Conservation (phyloP, 2,888 invertebrate genomes). For the Phrixothrix hirtus region DNA sequence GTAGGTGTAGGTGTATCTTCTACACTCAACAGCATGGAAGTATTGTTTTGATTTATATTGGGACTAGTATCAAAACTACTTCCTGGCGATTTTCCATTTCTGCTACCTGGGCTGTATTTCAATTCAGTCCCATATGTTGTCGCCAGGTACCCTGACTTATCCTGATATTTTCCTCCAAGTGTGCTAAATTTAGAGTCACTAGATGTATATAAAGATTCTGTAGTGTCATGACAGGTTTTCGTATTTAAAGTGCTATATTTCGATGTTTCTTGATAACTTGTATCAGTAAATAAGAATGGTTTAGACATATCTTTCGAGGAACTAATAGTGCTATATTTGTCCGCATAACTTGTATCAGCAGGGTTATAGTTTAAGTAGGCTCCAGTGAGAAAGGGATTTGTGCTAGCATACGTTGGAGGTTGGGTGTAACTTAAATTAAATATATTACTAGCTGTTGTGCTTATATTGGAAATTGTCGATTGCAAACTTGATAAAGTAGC, state of each 20-base stretch:
- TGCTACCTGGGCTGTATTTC: slow-evolving; percentile 45
- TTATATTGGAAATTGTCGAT: slow-evolving; percentile 50
- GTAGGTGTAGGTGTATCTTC: slow-evolving; percentile 63
- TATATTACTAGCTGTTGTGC: slow-evolving; percentile 46
- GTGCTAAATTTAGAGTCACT: slow-evolving; percentile 43
- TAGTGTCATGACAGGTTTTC: slow-evolving; percentile 40
- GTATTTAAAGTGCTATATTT: slow-evolving; percentile 45
- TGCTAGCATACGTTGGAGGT: slow-evolving; percentile 57
- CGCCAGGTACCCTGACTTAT: slow-evolving; percentile 46
- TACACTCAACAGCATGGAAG: slow-evolving; percentile 44
- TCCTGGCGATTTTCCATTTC: slow-evolving; percentile 34
- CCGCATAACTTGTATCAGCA: slow-evolving; percentile 40
- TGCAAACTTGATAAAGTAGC: slow-evolving; percentile 50
- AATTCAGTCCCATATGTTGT: slow-evolving; percentile 45
- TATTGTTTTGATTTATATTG: slow-evolving; percentile 40
- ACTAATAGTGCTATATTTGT: slow-evolving; percentile 53
- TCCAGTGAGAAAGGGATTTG: slow-evolving; percentile 65
- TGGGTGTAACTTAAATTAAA: slow-evolving; percentile 44
- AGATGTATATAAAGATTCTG: slow-evolving; percentile 37
- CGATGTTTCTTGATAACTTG: slow-evolving; percentile 30
- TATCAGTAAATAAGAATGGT: slow-evolving; percentile 44
- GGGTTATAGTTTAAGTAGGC: slow-evolving; percentile 54
- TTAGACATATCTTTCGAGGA: slow-evolving; percentile 48
- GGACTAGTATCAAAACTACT: slow-evolving; percentile 45
- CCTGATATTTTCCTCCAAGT: slow-evolving; percentile 45